Evolutionary conservation across 1,140 invertebrate species (phyloP).

Genomic region (Halyomorpha halys): DNA sequence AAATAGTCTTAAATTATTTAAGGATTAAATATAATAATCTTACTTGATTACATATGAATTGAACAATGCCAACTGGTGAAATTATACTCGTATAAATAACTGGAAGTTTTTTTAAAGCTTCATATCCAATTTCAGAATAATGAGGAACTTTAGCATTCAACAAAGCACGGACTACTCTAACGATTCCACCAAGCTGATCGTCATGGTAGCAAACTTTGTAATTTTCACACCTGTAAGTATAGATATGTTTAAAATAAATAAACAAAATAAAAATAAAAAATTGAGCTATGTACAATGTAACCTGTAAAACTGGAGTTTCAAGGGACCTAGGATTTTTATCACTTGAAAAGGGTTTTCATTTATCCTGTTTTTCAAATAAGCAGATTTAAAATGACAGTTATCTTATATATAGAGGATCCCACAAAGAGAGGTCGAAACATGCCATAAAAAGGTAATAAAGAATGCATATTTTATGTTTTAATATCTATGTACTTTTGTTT

Average conservation of each 20-base stretch:
- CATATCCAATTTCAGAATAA: slow-evolving; percentile 68
- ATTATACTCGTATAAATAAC: slow-evolving; percentile 72
- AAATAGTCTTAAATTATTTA: too few species aligned
- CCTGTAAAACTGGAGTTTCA: too few species aligned
- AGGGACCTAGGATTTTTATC: too few species aligned
- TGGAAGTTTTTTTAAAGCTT: slow-evolving; percentile 62
- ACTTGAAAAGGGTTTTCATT: too few species aligned
- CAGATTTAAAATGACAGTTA: too few species aligned
- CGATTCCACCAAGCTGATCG: slow-evolving; percentile 62
- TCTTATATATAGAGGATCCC: too few species aligned
- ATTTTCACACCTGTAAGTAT: slow-evolving; percentile 44
- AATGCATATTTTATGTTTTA: too few species aligned
- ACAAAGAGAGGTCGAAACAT: too few species aligned
- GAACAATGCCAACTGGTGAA: slow-evolving; percentile 59
- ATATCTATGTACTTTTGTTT: too few species aligned
- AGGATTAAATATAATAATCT: slow-evolving; percentile 3
- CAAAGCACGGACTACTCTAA: slow-evolving; percentile 63
- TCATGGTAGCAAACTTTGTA: slow-evolving; percentile 66
- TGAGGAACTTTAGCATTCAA: slow-evolving; percentile 70
- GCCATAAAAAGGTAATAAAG: too few species aligned
- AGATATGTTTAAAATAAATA: background rate
- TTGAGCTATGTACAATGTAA: too few species aligned
- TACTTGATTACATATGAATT: slow-evolving; percentile 67
- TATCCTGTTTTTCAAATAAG: too few species aligned
- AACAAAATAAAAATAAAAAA: slow-evolving; percentile 1